phyloP scores from a whole-genome alignment of 2,797 vertebrate species.

The Hybognathus amarus region DNA sequence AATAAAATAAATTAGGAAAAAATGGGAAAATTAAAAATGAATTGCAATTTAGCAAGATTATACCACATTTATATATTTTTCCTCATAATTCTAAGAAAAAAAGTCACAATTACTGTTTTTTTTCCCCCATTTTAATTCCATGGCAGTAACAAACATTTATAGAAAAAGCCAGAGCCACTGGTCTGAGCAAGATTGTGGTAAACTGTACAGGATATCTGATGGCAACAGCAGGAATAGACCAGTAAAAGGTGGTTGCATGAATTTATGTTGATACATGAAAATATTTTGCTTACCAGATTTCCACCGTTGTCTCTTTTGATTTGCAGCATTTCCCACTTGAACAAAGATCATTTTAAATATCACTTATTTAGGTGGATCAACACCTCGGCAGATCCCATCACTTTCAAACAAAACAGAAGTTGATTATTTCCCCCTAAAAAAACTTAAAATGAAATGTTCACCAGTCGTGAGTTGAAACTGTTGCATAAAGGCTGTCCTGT shows the following conservation, averaged over 20 bases:
- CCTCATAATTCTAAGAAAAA: too few relatives aligned
- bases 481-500: conserved; percentile 19
- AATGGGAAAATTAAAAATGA: too few relatives aligned
- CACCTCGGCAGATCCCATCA: not conserved
- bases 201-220: not conserved
- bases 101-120: too few relatives aligned
- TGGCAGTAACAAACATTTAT: not conserved
- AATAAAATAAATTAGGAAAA: too few relatives aligned
- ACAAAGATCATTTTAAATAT: not conserved
- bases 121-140: too few relatives aligned
- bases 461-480: conserved; percentile 15
- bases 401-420: not conserved
- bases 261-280: not conserved
- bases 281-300: not conserved
- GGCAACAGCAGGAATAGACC: not conserved
- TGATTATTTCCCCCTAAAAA: not conserved
- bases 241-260: not conserved
- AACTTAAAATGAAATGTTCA: not conserved
- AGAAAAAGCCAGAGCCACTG: not conserved
- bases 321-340: not conserved
- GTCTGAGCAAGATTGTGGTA: not conserved
- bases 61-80: too few relatives aligned
- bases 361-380: not conserved
- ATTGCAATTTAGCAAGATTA: too few relatives aligned
- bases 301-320: not conserved